Conservation (phyloP, 1,140 invertebrate genomes). For the Ceratina calcarata region DNA sequence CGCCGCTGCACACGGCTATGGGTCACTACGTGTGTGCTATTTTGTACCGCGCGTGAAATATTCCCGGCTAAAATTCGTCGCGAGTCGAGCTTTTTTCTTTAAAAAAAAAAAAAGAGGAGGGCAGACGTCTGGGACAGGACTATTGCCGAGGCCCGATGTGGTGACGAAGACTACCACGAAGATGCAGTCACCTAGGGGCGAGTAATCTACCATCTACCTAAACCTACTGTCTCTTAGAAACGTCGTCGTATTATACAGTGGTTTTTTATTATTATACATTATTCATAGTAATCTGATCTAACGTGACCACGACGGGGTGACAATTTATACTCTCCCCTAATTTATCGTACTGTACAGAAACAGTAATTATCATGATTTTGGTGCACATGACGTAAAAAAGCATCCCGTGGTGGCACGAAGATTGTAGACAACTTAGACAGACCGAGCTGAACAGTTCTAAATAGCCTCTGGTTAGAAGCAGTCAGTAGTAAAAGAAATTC, state of each 20-base stretch:
- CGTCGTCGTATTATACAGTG: conserved; percentile 74
- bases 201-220: conserved; percentile 80
- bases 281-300: conserved; percentile 65
- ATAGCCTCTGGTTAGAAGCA: conserved; percentile 73
- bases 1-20: conserved; percentile 58
- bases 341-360: background rate
- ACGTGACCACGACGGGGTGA: conserved; percentile 59
- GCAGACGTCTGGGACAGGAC: conserved; percentile 68
- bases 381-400: conserved; percentile 26
- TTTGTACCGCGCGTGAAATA: conserved; percentile 15
- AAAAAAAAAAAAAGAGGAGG: conserved; percentile 61
- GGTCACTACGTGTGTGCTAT: conserved; percentile 47
- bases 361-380: background rate
- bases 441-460: conserved; percentile 71
- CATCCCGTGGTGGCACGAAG: conserved; percentile 67
- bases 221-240: conserved; percentile 78
- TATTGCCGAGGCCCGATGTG: conserved; percentile 66
- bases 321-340: background rate
- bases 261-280: conserved; percentile 70
- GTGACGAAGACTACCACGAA: conserved; percentile 76
- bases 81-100: conserved; percentile 40
- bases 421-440: conserved; percentile 73
- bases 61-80: conserved; percentile 52
- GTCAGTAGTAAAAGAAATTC: conserved; percentile 72
- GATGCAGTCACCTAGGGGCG: conserved; percentile 79